Evolutionary conservation across 2,888 invertebrate species (phyloP).

Genomic region (Harpagoxenus sublaevis): DNA sequence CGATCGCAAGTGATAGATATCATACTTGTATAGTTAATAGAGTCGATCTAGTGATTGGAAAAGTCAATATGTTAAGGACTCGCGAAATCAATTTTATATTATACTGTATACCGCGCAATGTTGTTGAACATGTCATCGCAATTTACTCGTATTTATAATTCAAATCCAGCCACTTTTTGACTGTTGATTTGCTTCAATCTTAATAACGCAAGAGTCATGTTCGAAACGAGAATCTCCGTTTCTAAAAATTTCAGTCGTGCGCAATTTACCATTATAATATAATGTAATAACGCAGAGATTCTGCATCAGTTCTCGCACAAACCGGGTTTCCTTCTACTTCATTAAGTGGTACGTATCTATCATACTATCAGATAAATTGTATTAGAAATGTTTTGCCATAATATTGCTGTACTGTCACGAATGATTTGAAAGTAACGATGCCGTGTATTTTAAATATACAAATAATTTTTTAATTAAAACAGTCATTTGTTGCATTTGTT

Average conservation of each 20-base stretch:
- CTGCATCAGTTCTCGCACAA: not conserved
- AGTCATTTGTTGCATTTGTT: not conserved
- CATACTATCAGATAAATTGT: not conserved
- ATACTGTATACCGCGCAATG: conserved; percentile 12
- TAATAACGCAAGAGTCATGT: conserved; percentile 50
- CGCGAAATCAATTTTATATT: conserved; percentile 53
- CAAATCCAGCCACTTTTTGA: conserved; percentile 5
- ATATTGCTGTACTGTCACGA: not conserved
- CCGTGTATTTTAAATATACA: not conserved
- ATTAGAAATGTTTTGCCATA: not conserved
- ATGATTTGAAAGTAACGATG: not conserved
- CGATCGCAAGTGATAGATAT: conserved; percentile 29
- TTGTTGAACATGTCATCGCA: not conserved
- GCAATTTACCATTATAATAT: not conserved
- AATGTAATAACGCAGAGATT: not conserved
- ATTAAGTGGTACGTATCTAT: not conserved
- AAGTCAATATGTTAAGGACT: conserved; percentile 28
- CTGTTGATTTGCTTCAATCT: conserved; percentile 11
- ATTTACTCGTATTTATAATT: conserved; percentile 51
- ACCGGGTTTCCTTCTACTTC: not conserved
- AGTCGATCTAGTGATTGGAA: not conserved
- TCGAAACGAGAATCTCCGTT: not conserved
- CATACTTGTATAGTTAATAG: conserved; percentile 26
- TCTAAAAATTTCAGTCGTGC: not conserved
- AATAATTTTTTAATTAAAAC: conserved; percentile 3